phyloP scores from a whole-genome alignment of 2,113 vertebrate genomes.

The Microcebus ravelobensis region DNA sequence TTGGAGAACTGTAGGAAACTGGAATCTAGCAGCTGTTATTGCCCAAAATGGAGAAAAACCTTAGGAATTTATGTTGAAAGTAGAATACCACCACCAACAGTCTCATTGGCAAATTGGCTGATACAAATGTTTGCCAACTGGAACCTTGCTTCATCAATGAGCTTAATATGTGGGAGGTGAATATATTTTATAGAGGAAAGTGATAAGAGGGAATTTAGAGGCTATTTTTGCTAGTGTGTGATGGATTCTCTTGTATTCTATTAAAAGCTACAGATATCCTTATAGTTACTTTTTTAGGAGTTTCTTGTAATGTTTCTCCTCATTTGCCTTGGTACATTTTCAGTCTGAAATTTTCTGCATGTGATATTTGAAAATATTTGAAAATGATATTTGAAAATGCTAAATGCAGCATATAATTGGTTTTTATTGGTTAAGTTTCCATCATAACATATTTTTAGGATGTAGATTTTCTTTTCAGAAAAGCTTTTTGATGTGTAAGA shows the following conservation, averaged over 20 bases:
- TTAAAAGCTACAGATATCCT: not conserved
- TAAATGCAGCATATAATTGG: not conserved
- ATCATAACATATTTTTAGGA: not conserved
- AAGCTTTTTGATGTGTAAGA: not conserved
- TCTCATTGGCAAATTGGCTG: not conserved
- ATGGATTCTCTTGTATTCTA: not conserved
- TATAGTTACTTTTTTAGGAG: not conserved
- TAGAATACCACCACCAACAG: not conserved
- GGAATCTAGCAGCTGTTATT: not conserved
- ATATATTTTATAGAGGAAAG: not conserved
- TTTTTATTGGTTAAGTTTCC: not conserved
- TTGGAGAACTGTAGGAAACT: not conserved
- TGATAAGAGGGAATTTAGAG: not conserved
- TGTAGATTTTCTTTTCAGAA: not conserved
- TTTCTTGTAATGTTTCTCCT: not conserved
- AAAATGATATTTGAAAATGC: not conserved
- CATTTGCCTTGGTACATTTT: not conserved
- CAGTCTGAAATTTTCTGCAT: conserved; percentile 19
- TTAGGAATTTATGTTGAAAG: not conserved
- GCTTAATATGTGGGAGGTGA: not conserved
- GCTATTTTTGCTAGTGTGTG: not conserved
- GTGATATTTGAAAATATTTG: not conserved
- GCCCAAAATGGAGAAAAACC: not conserved
- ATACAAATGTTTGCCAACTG: not conserved
- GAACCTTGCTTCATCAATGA: not conserved